Base-by-base conservation (phyloP, 2,888 invertebrate species). In the Trichogramma dendrolimi region DNA sequence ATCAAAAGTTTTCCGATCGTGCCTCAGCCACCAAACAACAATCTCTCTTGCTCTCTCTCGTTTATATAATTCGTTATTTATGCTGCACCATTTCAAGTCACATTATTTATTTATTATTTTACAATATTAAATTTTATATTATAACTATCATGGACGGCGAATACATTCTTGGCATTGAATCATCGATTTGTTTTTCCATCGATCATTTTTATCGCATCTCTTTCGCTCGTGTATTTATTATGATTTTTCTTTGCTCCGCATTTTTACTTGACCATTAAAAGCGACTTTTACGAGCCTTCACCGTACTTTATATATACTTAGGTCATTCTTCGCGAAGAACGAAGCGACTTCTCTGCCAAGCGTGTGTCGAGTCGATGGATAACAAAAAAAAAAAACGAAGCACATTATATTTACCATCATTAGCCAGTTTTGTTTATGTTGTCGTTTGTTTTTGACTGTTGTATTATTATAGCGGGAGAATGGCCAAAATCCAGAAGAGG, bases 371-470 rank as follows among this genome's bases (percentile, higher is more conserved):
- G 27, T 27, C 27, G 27, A 27, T 27, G 27, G 27, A 27, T 27
- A 27, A 27, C 27, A 27, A 27, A 27, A 27, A 27, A 14, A 14
- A 14, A 14, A 14, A 27, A 27, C 68, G 61, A 52, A 60, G 71
- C 69, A 69, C 62, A 62, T 60, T 64, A 58, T 66, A 58, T 66
- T 59, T 65, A 50, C 66, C 58, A 59, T 27, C 76, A 67, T 70
- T 76, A 78, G 77, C 27, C 73, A 73, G 73, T 76, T 78, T 76
- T 75, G 75, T 78, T 78, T 77, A 77, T 71, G 75, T 78, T 77
- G 72, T 79, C 27, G 73, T 76, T 78, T 76, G 74, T 75, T 78
- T 78, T 77, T 77, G 71, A 75, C 77, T 77, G 73, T 79, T 77
- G 74, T 78, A 78, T 73, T 78, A 79, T 79, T 77, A 73, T 78